Base-by-base conservation (phyloP, 2,888 invertebrate species). In the Eupithecia vulgata region DNA sequence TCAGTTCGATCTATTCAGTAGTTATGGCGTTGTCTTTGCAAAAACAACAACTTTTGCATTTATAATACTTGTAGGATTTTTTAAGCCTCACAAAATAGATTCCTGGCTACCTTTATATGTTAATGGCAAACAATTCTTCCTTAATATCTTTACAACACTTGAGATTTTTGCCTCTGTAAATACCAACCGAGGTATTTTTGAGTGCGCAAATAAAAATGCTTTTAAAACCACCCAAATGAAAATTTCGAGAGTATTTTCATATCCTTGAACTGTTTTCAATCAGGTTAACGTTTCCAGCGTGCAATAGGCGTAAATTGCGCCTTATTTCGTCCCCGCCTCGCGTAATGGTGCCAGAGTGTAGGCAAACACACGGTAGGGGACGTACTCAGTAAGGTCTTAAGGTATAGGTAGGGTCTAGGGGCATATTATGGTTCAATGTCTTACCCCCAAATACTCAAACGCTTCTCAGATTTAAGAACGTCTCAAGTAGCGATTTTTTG, bases 221-320 rank as follows among this genome's bases (percentile, higher is more conserved):
- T 65, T 70, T 64, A 64, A 62, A 48, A 45, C 48, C 40, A 64
- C 17, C 64, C 45, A 67, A 67, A 70, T 67, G 42, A 67, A 34
- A 67, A 37, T 61, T 72, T 70, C 65, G 17, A 66, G 57, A 70
- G 67, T 70, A 59, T 67, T 69, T 71, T 42, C 52, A 67, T 67
- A 74, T 59, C 68, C 76, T 76, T 74, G 72, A 76, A 72, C 76
- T 74, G 75, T 75, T 75, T 77, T 71, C 62, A 73, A 76, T 74
- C 74, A 68, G 68, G 72, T 77, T 76, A 75, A 75, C 74, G 77
- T 73, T 76, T 75, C 68, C 72, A 70, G 78, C 74, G 59, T 35
- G 80, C 80, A 78, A 79, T 79, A 81, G 81, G 82, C 82, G 81
- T 81, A 81, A 81, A 84, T 84, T 81, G 85, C 78, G 81, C 62